Base-by-base conservation (phyloP, 2,797 vertebrate genomes). In the Paramormyrops hopkinsi region DNA sequence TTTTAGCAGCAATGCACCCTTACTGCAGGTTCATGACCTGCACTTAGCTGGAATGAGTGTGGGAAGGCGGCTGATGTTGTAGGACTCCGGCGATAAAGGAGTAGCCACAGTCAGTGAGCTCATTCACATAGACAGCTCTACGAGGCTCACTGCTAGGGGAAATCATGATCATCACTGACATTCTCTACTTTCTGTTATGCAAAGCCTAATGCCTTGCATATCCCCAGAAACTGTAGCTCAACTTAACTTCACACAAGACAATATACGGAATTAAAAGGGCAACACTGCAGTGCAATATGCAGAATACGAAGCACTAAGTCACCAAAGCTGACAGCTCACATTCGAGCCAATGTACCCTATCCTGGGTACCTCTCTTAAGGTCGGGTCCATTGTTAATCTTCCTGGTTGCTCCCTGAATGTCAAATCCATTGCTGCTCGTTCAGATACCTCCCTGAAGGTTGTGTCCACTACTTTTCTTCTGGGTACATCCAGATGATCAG, bases 1-100 rank as follows among this genome's bases (percentile, higher is more conserved):
- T 79, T 41, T 79, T n/a, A 79, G 37, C 2, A 2, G 37, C 29
- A 6, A 17, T 37, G 29, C 12, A 33, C 29, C 65, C 65, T 73
- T 37, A 33, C 65, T 73, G 65, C 29, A 73, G 29, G 73, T 41
- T 79, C 73, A 79, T 79, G 33, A 79, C 73, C 41, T 79, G 73
- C 73, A 79, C 73, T 79, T 79, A 79, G 73, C 65, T 73, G 65
- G 65, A 73, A 73, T 73, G 29, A 73, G 65, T 73, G 73, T 19
- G 5, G 73, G 37, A 19, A 19, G 4, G 37, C 33, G 69, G 69
- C 25, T 41, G 69, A 37, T 33, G 33, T 41, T 69, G 25, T 69
- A 29, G 33, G 29, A 73, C 54, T 73, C 22, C 0, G 29, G 33
- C 33, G 69, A 14, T 76, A 17, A 33, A 76, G 69, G 5, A 76